Percentiles rank a stretch among this genome's conserved stretches.
Evolutionary conservation across 2,888 invertebrate genomes (phyloP).

Genomic region (Ypsolopha scabrella): DNA sequence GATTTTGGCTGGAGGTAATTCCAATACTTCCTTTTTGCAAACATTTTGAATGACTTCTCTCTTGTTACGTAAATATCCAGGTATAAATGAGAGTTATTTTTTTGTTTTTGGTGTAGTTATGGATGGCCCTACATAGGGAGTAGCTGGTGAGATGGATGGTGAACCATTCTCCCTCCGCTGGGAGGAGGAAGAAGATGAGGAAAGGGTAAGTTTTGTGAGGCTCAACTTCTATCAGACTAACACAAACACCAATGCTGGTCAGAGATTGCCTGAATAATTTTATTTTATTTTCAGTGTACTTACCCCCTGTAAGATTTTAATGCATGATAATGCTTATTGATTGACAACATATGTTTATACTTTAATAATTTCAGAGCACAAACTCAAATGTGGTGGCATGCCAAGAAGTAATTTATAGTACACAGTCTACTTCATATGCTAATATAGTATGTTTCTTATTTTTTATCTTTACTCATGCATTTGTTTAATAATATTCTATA

Average conservation of each 20-base stretch:
- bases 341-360: background rate
- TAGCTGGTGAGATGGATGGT: conserved; percentile 21
- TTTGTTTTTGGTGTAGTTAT: conserved; percentile 15
- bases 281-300: background rate
- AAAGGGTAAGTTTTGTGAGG: conserved; percentile 34
- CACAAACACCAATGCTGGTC: background rate
- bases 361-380: background rate
- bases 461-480: background rate
- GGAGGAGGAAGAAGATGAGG: conserved; percentile 57
- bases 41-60: background rate
- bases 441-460: conserved; percentile 35
- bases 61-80: too few species aligned
- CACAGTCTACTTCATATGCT: conserved; percentile 32
- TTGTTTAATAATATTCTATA: too few species aligned
- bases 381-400: conserved; percentile 26
- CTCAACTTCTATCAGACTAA: conserved; percentile 28
- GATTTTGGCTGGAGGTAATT: background rate
- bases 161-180: conserved; percentile 55
- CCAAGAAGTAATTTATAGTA: conserved; percentile 44
- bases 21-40: too few species aligned
- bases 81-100: too few species aligned
- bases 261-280: background rate
- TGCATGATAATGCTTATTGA: background rate
- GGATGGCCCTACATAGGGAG: conserved; percentile 17
- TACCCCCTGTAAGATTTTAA: background rate